Evolutionary conservation across 2,888 invertebrate genomes (phyloP), one percentile per base, ranked within the genome.

Genomic region (Philereme transversata): DNA sequence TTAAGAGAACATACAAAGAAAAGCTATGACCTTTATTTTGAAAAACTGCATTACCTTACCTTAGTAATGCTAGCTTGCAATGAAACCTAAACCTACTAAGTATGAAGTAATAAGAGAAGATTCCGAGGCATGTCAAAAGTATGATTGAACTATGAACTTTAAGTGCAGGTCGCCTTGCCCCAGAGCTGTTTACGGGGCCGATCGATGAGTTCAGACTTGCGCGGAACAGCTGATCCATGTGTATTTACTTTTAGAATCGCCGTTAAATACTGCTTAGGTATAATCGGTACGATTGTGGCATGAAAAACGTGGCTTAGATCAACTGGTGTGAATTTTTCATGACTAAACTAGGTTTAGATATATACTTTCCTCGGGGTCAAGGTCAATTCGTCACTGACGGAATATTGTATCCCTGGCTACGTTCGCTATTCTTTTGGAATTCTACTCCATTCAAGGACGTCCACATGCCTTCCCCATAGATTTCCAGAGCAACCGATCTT

Each of bases 171-270:
- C 54, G 56, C 59, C 59, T 59, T 51, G 48, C 51, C 52, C 52
- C 57, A 57, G 58, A 55, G 40, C 54, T 55, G 40, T 56, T 45
- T 33, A 11, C 59, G 59, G 46, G 62, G 63, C 49, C 63, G 63
- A 59, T 63, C 63, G 59, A 63, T 63, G 56, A 58, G 63, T 63
- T 63, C 9, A 57, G 59, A 51, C 63, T 63, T 63, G 63, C 63
- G 63, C 63, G 63, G 49, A 59, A 59, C 59, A 57, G 59, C 63
- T 59, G 59, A 52, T 59, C 38, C 63, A 59, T 52, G 51, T 55
- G 56, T 33, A 36, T 49, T 36, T 49, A 34, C 36, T 44, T 52
- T 50, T 36, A 33, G 38, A 33, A 46, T 43, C 11, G 22, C 5
- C 43, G 10, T 47, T 41, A 50, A 60, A 51, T 41, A 54, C 11